A percentile compares a stretch with the other conserved stretches of the same genome.
Conservation (phyloP, 2,888 invertebrate genomes). For the Luperina nickerlii region DNA sequence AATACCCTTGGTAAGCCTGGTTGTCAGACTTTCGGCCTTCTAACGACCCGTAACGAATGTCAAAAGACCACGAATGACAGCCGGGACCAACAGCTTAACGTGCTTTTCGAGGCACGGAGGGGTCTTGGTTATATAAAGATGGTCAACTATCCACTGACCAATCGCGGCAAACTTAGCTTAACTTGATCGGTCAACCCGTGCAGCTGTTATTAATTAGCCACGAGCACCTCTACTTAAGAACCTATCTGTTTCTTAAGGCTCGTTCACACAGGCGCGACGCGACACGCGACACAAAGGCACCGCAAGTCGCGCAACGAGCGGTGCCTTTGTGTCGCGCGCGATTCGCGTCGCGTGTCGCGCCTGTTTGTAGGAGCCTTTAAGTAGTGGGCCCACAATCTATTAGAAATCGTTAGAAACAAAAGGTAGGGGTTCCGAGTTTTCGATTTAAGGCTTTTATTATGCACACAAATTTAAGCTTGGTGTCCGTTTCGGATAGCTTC, state of each 20-base stretch:
- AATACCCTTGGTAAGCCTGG: not conserved
- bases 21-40: not conserved
- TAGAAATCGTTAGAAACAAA: slow-evolving; percentile 49
- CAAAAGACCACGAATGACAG: no score
- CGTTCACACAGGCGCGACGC: no score
- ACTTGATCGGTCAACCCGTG: no score
- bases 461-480: slow-evolving; percentile 80
- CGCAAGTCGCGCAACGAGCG: no score
- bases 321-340: no score
- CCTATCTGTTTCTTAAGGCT: not conserved
- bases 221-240: no score
- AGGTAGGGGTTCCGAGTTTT: slow-evolving; percentile 70
- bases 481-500: slow-evolving; percentile 83
- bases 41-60: not conserved
- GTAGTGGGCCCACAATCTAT: slow-evolving; percentile 17
- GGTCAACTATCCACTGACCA: no score
- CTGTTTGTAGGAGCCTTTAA: no score
- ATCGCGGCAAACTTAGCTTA: no score
- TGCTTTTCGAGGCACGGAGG: not conserved
- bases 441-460: slow-evolving; percentile 80
- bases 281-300: no score
- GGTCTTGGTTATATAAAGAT: not conserved
- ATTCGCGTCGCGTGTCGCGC: no score
- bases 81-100: not conserved
- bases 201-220: no score